Evolutionary conservation across 2,797 vertebrate species (phyloP), one percentile per base, ranked within the genome.

Genomic region (Sternotherus odoratus): DNA sequence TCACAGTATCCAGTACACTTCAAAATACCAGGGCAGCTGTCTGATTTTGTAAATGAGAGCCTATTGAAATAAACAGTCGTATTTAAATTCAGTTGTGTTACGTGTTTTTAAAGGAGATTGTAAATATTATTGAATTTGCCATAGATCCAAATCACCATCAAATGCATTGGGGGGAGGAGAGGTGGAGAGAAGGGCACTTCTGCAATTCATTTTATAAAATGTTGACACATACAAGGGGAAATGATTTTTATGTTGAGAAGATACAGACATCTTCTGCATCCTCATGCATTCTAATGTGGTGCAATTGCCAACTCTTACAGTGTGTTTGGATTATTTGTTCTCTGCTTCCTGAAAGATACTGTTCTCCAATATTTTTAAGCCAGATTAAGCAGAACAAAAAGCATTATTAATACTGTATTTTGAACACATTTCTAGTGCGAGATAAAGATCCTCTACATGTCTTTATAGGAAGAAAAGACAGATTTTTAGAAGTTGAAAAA

Each of bases 121-220:
- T 56, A 50, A 92, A 94, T 85, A 63, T 82, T 80, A 15, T 77
- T 92, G 93, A 87, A 94, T 92, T 92, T 96, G 93, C 91, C 87
- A 94, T 92, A 49, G 77, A 87, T 87, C 36, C 93, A 80, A 94
- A 82, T 86, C 79, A 82, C 56, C 79, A 75, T 33, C 46, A 91
- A 93, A 79, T 39, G 63, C 60, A 57, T 92, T 83, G 80, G 78
- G 51, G 46, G 77, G 57, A 33, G 79, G 83, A 0, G 51, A 0
- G 51, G 51, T 17, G 30, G 36, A 60, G 46, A 17, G 26, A 50
- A 92, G 92, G 21, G 43, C 77, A 88, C 92, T 94, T 87, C 86
- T 96, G 89, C 46, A 90, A 80, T 72, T 8, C 46, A 91, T 96
- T 87, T 95, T 89, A 69, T 94, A 21, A 87, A 92, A 24, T 57